Conservation (phyloP, 2,888 invertebrate genomes). For the Dexiosoma caninum region DNA sequence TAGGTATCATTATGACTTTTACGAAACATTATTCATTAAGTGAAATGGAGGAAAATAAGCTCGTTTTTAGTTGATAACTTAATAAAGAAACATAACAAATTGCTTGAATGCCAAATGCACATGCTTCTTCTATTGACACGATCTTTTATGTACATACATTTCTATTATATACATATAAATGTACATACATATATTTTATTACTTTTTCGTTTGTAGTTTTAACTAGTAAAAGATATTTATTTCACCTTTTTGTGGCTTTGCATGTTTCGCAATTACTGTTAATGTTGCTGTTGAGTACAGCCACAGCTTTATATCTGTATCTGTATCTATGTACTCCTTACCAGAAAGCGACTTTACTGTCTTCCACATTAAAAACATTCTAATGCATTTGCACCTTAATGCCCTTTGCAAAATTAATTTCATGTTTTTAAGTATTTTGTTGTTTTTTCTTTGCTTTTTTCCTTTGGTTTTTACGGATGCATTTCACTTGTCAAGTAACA, state of each 20-base stretch:
- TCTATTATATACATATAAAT: not conserved
- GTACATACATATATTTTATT: not conserved
- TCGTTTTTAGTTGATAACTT: conserved; percentile 51
- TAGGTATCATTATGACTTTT: not conserved
- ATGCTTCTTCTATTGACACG: conserved; percentile 52
- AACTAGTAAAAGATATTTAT: not conserved
- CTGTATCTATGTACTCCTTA: not conserved
- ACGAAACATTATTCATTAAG: conserved; percentile 26
- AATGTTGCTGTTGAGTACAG: conserved; percentile 19
- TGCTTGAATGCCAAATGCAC: conserved; percentile 47
- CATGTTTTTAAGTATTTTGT: conserved; percentile 46
- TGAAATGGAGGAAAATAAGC: not conserved
- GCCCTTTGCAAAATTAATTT: conserved; percentile 60
- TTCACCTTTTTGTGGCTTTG: conserved; percentile 48
- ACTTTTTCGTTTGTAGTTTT: not conserved
- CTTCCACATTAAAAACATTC: conserved; percentile 49
- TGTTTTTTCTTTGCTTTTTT: conserved; percentile 4
- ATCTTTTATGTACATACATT: conserved; percentile 47
- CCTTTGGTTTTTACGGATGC: conserved; percentile 37
- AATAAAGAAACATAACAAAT: conserved; percentile 54
- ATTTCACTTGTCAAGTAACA: conserved; percentile 60
- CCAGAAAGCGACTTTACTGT: not conserved
- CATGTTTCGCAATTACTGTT: conserved; percentile 56
- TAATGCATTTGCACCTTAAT: conserved; percentile 55
- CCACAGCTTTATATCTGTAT: not conserved